Conservation (phyloP, 2,888 invertebrate genomes). For the Cordilura impudica region DNA sequence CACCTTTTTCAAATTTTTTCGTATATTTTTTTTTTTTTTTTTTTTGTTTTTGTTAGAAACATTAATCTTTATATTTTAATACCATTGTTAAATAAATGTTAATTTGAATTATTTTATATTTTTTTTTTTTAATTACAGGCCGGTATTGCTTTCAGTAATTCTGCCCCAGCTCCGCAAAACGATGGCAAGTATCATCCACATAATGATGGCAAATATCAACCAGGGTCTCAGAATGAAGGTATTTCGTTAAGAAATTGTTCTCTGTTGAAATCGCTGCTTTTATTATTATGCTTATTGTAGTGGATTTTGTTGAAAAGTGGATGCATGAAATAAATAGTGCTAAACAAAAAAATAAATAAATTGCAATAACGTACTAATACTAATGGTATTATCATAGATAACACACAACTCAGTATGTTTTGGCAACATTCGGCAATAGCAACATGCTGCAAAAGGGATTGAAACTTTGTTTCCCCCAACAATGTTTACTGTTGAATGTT, state of each 20-base stretch:
- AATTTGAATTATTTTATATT: slow-evolving; percentile 6
- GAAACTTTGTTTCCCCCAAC: too few species aligned
- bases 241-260: slow-evolving; percentile 64
- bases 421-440: too few species aligned
- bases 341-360: background rate
- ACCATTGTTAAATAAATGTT: slow-evolving; percentile 21
- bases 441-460: too few species aligned
- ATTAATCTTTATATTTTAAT: background rate
- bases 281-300: slow-evolving; percentile 25
- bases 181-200: slow-evolving; percentile 71
- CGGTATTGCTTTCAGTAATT: slow-evolving; percentile 69
- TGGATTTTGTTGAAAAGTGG: background rate
- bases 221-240: slow-evolving; percentile 71
- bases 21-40: background rate
- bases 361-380: background rate
- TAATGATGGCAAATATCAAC: slow-evolving; percentile 72
- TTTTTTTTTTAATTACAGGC: slow-evolving; percentile 65
- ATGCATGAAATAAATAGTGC: slow-evolving; percentile 33
- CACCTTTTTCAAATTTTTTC: slow-evolving; percentile 3
- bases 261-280: background rate
- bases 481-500: too few species aligned
- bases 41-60: background rate
- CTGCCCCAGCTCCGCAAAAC: slow-evolving; percentile 67
- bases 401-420: too few species aligned
- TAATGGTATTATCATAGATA: too few species aligned